These are phyloP conservation scores for Acanthoscelides obtectus DNA, from an alignment of 2,888 invertebrate genomes.

Conservation along the genomic window DNA sequence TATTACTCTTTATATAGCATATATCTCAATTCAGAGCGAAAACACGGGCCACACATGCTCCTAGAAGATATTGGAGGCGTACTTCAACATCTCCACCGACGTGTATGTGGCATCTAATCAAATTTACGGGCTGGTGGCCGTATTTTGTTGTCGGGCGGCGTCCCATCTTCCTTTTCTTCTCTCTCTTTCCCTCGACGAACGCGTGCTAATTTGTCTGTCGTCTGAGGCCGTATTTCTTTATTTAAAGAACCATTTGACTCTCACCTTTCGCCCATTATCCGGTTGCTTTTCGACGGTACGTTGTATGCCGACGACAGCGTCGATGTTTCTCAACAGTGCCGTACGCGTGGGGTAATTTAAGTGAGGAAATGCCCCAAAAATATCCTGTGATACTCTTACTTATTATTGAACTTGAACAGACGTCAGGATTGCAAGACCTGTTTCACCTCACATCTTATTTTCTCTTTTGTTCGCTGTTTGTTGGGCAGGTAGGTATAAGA, in stretches of 20 bases:
- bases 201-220: constrained; percentile 47
- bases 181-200: constrained; percentile 25
- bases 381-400: too few species aligned
- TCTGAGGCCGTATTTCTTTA: constrained; percentile 46
- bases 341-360: neutral
- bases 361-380: neutral
- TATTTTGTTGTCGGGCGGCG: constrained; percentile 32
- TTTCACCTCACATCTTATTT: too few species aligned
- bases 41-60: constrained; percentile 8
- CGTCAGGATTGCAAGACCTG: too few species aligned
- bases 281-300: constrained; percentile 30
- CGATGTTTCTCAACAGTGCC: neutral
- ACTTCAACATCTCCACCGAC: constrained; percentile 44
- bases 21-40: neutral
- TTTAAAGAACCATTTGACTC: constrained; percentile 46
- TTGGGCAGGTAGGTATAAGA: too few species aligned
- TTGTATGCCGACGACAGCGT: neutral
- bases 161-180: constrained; percentile 12
- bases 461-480: too few species aligned
- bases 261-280: constrained; percentile 41
- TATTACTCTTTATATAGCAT: too few species aligned
- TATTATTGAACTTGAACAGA: too few species aligned
- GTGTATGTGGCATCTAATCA: constrained; percentile 46
- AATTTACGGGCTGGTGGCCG: constrained; percentile 41
- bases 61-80: constrained; percentile 35